Percentiles rank a stretch among this genome's conserved stretches.
Conservation (phyloP, 1,140 invertebrate genomes). For the Drosophila lowei region DNA sequence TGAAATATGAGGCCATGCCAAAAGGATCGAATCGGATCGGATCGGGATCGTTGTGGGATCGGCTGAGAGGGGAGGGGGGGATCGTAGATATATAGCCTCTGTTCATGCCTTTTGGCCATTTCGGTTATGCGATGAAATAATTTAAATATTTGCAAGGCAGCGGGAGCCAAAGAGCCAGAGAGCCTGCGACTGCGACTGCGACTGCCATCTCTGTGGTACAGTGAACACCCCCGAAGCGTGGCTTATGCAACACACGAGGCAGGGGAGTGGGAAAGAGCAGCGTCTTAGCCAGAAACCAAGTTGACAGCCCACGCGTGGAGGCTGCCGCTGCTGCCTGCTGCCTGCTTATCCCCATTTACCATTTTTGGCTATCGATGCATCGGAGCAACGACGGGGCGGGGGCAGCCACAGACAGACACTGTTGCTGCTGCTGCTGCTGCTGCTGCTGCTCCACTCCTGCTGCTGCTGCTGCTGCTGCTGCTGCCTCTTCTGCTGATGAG, state of each 20-base stretch:
- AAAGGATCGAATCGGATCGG: too few relatives aligned
- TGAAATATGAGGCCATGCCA: too few relatives aligned
- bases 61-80: conserved; percentile 17
- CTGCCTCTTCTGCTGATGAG: conserved; percentile 61
- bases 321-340: conserved; percentile 15
- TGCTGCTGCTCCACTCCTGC: conserved; percentile 64
- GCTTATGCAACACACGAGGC: conserved; percentile 59
- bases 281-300: conserved; percentile 27
- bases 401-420: conserved; percentile 44
- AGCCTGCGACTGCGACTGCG: not conserved
- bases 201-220: conserved; percentile 12
- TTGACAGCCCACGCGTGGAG: conserved; percentile 77
- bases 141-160: conserved; percentile 76
- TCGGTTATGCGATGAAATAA: conserved; percentile 80
- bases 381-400: conserved; percentile 57
- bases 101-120: conserved; percentile 72
- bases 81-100: conserved; percentile 5
- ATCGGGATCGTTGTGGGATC: too few relatives aligned
- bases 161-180: conserved; percentile 50
- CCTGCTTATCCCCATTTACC: conserved; percentile 76
- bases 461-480: conserved; percentile 29
- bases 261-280: not conserved
- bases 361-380: conserved; percentile 76
- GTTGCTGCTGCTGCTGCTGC: conserved; percentile 59
- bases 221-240: conserved; percentile 70